Evolutionary conservation across 1,140 invertebrate species (phyloP), one percentile per base, ranked within the genome.

Genomic region (Vollenhovia emeryi): DNA sequence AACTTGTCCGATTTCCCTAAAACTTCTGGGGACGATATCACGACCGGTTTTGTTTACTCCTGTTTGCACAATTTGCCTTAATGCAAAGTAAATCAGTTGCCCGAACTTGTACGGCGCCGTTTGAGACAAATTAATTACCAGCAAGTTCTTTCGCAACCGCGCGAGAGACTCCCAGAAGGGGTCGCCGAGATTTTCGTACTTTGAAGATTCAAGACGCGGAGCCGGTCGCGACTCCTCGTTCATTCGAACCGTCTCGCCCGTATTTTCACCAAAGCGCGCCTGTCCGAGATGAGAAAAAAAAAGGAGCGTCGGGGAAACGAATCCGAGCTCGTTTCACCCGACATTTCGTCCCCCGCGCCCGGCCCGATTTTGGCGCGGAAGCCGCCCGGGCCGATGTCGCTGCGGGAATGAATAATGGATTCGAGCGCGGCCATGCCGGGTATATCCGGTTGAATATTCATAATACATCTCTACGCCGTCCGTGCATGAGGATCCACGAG

Each of bases 351-450:
- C 4, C 64, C 48, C 62, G 57, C 64, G 68, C 45, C 57, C n/a
- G n/a, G 30, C n/a, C 21, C 27, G 76, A 73, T 82, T 82, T 82
- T 27, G 66, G 66, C 78, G 66, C 82, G 89, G 92, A 91, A 93
- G 92, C 91, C 87, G 87, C 88, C 78, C 86, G 83, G 88, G 84
- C 91, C 87, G 91, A 90, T 92, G 91, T 91, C 88, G 90, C 84
- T 76, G 76, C 89, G 73, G 66, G 86, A 91, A 94, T 94, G 93
- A 94, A 94, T 94, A 94, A 94, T 94, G 93, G 91, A 94, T 94
- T 89, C 88, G 90, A 91, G 92, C 89, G 92, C 92, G 86, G 93
- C 93, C 93, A 94, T 94, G 91, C 89, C 92, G 87, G 89, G 87
- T 83, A 79, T 50, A 82, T 88, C 80, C 89, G 87, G 78, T 91